These are phyloP conservation scores for Oryctolagus cuniculus DNA, from an alignment of 2,113 vertebrate species.

Conservation along the genomic window mOryCun1.1 NC_091440.1:119414001-119414500, in stretches of 20 bases:
- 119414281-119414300: background rate
- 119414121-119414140: background rate
- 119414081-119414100: background rate
- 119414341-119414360: constrained; percentile 63
- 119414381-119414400: background rate
- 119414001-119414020: background rate
- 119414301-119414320: constrained; percentile 72
- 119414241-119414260: constrained; percentile 68
- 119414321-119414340: constrained; percentile 55
- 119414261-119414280: constrained; percentile 28
- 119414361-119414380: constrained; percentile 78
- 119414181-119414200: constrained; percentile 32
- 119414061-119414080: constrained; percentile 3
- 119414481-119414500: constrained; percentile 98
- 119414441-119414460: constrained; percentile 92
- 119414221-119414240: constrained; percentile 60
- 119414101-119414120: background rate
- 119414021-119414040: background rate
- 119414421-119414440: constrained; percentile 69
- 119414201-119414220: constrained; percentile 48
- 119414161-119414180: background rate
- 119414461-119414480: constrained; percentile 94
- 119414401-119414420: constrained; percentile 70
- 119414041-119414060: background rate
- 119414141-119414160: background rate